Evolutionary conservation across 2,888 invertebrate genomes (phyloP).

Genomic region (Isoperla grammatica): DNA sequence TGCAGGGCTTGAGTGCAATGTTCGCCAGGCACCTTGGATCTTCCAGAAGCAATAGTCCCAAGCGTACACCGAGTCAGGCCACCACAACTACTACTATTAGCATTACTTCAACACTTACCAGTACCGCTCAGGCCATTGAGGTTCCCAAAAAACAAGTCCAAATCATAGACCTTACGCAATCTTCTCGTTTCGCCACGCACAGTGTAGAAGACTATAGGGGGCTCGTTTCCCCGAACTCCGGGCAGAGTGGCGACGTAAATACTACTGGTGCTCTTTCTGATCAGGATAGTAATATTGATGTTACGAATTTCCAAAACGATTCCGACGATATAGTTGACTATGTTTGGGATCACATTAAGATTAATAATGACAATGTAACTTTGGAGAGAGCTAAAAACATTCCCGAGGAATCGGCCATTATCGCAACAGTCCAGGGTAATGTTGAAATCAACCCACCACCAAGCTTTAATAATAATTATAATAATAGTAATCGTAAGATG

Average conservation of each 20-base stretch:
- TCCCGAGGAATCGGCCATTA: conserved; percentile 25
- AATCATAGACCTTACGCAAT: conserved; percentile 19
- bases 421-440: conserved; percentile 30
- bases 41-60: conserved; percentile 37
- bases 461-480: conserved; percentile 31
- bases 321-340: conserved; percentile 4
- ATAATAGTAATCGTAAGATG: conserved; percentile 24
- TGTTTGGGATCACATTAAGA: conserved; percentile 7
- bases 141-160: conserved; percentile 23
- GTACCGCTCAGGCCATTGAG: conserved; percentile 29
- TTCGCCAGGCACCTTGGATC: conserved; percentile 35
- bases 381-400: conserved; percentile 20
- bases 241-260: conserved; percentile 25
- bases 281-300: conserved; percentile 42
- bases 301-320: conserved; percentile 21
- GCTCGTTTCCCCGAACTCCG: too few species aligned
- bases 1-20: conserved; percentile 36
- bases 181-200: conserved; percentile 9
- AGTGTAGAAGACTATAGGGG: too few species aligned
- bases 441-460: conserved; percentile 28
- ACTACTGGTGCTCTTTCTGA: conserved; percentile 49
- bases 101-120: conserved; percentile 25
- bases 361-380: too few species aligned
- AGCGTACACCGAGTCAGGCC: conserved; percentile 33
- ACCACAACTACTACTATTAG: conserved; percentile 37